Evolutionary conservation across 1,140 invertebrate genomes (phyloP).

Genomic region (Hylaeus anthracinus): DNA sequence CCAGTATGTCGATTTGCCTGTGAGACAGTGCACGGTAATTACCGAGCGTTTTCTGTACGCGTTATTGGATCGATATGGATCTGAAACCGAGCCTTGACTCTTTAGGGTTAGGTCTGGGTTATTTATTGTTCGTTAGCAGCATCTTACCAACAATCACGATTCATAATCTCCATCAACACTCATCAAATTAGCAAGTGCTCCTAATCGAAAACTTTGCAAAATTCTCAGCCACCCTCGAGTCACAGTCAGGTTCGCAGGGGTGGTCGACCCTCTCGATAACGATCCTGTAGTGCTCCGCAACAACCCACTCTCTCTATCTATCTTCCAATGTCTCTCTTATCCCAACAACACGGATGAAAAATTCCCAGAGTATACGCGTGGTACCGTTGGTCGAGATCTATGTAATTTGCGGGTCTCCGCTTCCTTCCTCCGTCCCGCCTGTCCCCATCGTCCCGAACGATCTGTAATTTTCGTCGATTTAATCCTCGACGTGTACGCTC

Average conservation of each 20-base stretch:
- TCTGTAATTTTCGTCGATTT: slow-evolving; percentile 51
- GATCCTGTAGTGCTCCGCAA: neutral
- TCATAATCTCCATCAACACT: too few relatives aligned
- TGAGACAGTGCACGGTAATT: slow-evolving; percentile 18
- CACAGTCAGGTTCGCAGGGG: neutral
- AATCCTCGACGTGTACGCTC: slow-evolving; percentile 34
- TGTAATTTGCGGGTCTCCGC: slow-evolving; percentile 29
- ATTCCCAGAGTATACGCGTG: neutral
- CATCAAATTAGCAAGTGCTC: too few relatives aligned
- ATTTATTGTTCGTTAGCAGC: too few relatives aligned
- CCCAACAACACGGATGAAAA: neutral
- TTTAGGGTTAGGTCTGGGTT: too few relatives aligned
- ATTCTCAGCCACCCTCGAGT: neutral
- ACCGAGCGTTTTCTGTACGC: neutral
- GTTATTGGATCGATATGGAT: slow-evolving; percentile 6
- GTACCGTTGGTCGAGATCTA: slow-evolving; percentile 31
- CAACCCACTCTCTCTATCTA: neutral
- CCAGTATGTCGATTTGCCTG: slow-evolving; percentile 8
- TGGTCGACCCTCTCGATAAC: neutral
- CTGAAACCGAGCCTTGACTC: neutral
- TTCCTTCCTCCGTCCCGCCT: neutral
- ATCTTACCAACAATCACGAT: too few relatives aligned
- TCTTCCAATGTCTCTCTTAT: neutral
- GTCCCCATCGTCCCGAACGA: neutral
- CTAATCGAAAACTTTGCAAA: neutral